Conservation (phyloP, 2,797 vertebrate genomes). For the Sebastolobus alascanus region DNA sequence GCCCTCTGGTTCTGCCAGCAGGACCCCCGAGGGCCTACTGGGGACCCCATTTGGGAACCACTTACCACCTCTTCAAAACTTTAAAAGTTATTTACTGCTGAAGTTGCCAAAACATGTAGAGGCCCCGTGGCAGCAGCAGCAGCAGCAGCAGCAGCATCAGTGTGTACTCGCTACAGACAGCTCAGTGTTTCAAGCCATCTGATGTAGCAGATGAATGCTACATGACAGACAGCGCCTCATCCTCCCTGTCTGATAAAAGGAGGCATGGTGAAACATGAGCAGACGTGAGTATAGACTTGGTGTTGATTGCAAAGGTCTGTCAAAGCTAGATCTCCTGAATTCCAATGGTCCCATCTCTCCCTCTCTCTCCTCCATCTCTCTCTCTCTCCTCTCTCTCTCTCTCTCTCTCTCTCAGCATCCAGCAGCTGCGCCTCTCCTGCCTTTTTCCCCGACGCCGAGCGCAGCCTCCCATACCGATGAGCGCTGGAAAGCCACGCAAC, state of each 20-base stretch:
- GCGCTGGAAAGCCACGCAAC: slow-evolving; percentile 85
- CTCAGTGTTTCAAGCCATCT: slow-evolving; percentile 12
- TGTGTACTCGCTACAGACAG: slow-evolving; percentile 11
- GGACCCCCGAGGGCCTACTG: slow-evolving; percentile 37
- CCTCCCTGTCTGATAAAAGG: slow-evolving; percentile 53
- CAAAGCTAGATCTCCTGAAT: slow-evolving; percentile 69
- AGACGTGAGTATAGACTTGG: slow-evolving; percentile 46
- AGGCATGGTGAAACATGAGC: slow-evolving; percentile 54
- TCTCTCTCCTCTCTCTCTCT: slow-evolving; percentile 14
- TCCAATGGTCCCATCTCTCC: slow-evolving; percentile 53
- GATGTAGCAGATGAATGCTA: slow-evolving; percentile 46
- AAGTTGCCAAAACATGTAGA: slow-evolving; percentile 10
- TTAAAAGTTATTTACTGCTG: slow-evolving; percentile 21
- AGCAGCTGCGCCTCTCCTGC: slow-evolving; percentile 82
- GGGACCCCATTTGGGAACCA: slow-evolving; percentile 48
- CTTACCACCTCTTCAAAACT: slow-evolving; percentile 40
- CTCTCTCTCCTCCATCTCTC: slow-evolving; percentile 5
- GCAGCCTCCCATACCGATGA: slow-evolving; percentile 87
- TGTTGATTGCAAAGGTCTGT: slow-evolving; percentile 72
- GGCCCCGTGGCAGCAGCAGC: slow-evolving; percentile 14
- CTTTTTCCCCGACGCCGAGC: slow-evolving; percentile 76
- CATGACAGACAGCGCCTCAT: slow-evolving; percentile 55
- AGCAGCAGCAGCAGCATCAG: not conserved
- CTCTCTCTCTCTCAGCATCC: slow-evolving; percentile 54
- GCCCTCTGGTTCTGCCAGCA: slow-evolving; percentile 23